Conservation (phyloP, 2,888 invertebrate genomes). For the Pyrgus malvae region DNA sequence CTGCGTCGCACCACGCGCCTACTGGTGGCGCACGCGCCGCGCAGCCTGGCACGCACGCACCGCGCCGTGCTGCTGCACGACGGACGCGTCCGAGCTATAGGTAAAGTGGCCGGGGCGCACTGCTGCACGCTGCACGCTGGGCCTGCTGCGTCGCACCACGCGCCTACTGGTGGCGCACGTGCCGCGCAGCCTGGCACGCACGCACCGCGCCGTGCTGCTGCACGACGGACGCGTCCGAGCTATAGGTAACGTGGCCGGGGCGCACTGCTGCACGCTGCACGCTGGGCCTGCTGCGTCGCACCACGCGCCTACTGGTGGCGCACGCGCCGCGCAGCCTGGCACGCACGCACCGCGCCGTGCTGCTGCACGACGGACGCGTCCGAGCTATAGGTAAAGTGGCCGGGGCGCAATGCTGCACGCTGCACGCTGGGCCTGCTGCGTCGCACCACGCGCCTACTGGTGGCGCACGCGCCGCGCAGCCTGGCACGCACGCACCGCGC, state of each 20-base stretch:
- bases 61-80: constrained; percentile 85
- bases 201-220: constrained; percentile 86
- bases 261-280: too few species aligned
- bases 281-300: too few species aligned
- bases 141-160: constrained; percentile 89
- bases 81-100: constrained; percentile 85
- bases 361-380: too few species aligned
- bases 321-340: too few species aligned
- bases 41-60: constrained; percentile 88
- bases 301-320: too few species aligned
- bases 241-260: constrained; percentile 78
- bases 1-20: constrained; percentile 91
- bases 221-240: constrained; percentile 84
- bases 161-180: constrained; percentile 94
- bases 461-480: too few species aligned
- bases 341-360: too few species aligned
- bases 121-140: constrained; percentile 88
- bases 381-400: too few species aligned
- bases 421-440: too few species aligned
- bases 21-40: constrained; percentile 91
- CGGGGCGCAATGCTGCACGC: too few species aligned
- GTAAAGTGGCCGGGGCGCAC: constrained; percentile 55
- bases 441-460: too few species aligned
- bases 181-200: constrained; percentile 86
- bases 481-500: too few species aligned